A percentile compares a stretch with the other conserved stretches of the same genome.
phyloP scores from a whole-genome alignment of 2,888 invertebrate genomes.

The Drosophila diplacantha region DNA sequence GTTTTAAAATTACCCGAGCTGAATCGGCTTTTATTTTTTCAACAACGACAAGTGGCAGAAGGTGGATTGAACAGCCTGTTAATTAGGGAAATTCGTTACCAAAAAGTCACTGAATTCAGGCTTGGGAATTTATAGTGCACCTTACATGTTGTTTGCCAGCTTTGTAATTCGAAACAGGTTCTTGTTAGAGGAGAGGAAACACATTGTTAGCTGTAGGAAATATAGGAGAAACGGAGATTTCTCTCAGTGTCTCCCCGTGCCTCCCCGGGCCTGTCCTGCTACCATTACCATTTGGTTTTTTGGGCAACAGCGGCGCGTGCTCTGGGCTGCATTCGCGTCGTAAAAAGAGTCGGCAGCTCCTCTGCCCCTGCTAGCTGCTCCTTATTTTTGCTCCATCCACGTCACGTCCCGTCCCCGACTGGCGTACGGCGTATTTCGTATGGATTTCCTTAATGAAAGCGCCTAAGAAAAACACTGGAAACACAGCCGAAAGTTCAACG shows the following conservation, averaged over 20 bases:
- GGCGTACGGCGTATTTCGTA: constrained; percentile 23
- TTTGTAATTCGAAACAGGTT: too few species aligned
- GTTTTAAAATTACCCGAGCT: not conserved
- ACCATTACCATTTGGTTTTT: constrained; percentile 24
- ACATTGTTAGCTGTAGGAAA: too few species aligned
- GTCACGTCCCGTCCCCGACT: constrained; percentile 12
- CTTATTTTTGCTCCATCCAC: not conserved
- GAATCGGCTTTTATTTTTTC: too few species aligned
- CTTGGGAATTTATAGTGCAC: too few species aligned
- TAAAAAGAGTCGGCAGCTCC: constrained; percentile 32
- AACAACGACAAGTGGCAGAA: too few species aligned
- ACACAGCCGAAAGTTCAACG: constrained; percentile 13
- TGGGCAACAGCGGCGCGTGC: constrained; percentile 49
- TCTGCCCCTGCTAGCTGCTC: not conserved
- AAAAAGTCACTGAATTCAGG: too few species aligned
- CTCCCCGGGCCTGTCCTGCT: constrained; percentile 5
- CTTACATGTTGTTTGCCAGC: too few species aligned
- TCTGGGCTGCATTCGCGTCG: constrained; percentile 44
- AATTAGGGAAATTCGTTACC: too few species aligned
- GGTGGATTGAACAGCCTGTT: too few species aligned
- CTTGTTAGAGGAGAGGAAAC: not conserved
- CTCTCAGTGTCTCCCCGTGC: not conserved
- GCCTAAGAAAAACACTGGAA: constrained; percentile 24
- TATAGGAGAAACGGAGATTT: not conserved
- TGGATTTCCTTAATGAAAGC: constrained; percentile 39